Evolutionary conservation across 2,797 vertebrate species (phyloP).

Genomic region (Eurystomus glaucurus): DNA sequence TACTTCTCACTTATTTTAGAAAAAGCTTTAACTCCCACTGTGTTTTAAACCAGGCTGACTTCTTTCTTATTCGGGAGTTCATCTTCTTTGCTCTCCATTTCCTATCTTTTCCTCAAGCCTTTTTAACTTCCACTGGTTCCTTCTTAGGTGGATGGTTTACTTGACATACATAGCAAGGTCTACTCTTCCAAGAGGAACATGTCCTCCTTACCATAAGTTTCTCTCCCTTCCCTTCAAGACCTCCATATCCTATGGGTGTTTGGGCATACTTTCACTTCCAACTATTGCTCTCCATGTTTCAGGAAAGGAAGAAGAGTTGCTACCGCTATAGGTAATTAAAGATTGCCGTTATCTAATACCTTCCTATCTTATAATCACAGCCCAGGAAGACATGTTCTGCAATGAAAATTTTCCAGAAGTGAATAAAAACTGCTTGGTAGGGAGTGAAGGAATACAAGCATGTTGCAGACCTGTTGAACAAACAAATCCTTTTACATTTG

Average conservation of each 20-base stretch:
- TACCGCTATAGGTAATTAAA: background rate
- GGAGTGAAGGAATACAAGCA: rapidly evolving
- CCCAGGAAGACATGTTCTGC: background rate
- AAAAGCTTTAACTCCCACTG: background rate
- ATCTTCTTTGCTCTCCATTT: background rate
- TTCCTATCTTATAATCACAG: background rate
- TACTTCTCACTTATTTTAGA: background rate
- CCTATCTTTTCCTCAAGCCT: background rate
- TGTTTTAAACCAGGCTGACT: background rate
- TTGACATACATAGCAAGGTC: background rate
- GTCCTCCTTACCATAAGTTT: background rate
- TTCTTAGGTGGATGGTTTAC: background rate
- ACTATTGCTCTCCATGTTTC: background rate
- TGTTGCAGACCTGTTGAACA: background rate
- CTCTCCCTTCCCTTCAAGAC: background rate
- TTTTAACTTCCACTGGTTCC: background rate
- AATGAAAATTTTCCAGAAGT: background rate
- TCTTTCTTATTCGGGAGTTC: background rate
- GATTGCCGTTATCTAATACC: rapidly evolving
- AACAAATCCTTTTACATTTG: background rate
- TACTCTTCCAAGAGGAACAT: background rate
- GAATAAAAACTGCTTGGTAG: background rate
- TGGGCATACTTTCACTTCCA: background rate
- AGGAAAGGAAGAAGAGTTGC: background rate
- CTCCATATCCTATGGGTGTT: background rate